Percentiles rank a stretch among this genome's conserved stretches.
phyloP scores from a whole-genome alignment of 2,797 vertebrate genomes.

The Gallinago stenura region DNA sequence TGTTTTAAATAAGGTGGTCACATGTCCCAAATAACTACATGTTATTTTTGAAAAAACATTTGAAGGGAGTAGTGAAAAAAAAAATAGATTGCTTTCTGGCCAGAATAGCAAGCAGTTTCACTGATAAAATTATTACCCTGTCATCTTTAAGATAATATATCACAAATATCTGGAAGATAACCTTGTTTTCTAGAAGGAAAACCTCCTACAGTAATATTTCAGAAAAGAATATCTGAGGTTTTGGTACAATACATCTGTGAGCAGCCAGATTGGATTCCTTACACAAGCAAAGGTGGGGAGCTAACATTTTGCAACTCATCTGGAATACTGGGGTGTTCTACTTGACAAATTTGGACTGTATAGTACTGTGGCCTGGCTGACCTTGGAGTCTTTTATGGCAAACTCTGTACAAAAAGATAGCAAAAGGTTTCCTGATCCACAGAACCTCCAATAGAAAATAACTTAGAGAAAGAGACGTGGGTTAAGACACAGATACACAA shows the following conservation, averaged over 20 bases:
- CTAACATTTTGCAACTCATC: background rate
- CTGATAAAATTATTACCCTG: background rate
- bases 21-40: background rate
- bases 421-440: background rate
- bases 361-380: background rate
- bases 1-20: background rate
- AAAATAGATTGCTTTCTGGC: background rate
- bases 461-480: background rate
- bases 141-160: background rate
- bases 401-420: background rate
- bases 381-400: background rate
- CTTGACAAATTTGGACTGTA: background rate
- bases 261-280: background rate
- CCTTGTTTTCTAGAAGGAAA: background rate
- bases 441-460: background rate
- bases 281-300: background rate
- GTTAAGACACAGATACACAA: background rate
- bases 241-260: background rate
- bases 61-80: background rate
- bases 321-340: background rate
- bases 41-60: background rate
- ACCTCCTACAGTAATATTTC: background rate
- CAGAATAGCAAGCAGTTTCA: background rate
- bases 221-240: background rate
- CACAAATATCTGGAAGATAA: background rate